Evolutionary conservation across 1,140 invertebrate genomes (phyloP), one percentile per base, ranked within the genome.

Genomic region (Psix sp.): DNA sequence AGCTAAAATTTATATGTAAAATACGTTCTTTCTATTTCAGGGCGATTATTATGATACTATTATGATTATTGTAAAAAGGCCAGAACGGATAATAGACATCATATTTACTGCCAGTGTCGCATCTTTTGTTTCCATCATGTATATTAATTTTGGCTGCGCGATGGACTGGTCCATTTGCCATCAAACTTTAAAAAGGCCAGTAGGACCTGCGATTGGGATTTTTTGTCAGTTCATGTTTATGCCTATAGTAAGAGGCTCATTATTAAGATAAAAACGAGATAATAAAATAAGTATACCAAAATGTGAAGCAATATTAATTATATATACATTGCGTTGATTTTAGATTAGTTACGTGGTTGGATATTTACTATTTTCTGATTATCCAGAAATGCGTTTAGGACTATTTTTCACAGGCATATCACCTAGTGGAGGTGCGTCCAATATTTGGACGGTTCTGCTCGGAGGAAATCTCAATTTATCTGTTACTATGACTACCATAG

Each of bases 81-180:
- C 91, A 52, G 79, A 90, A 33, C 83, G 91, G 35, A 57, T 90
- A 14, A 89, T 96, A 13, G 95, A 96, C 81, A 89, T 86, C 4
- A 84, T 94, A 11, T 98, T 97, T 76, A 92, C 93, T 0, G 89
- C 86, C 29, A 94, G 93, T 52, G 91, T 97, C 3, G 92, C 92
- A 5, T 83, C 91, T 39, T 89, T 98, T 36, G 94, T 97, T 43
- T 92, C 92, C 0, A 87, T 97, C 38, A 91, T 96, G 63, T 98
- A 96, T 80, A 93, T 98, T 36, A 97, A 98, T 85, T 97, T 98
- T 88, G 96, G 96, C 0, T 97, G 95, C 83, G 95, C 96, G 0
- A 89, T 98, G 79, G 92, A 96, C 80, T 91, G 94, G 88, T 79
- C 87, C 0, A 90, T 93, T 4, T 89, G 97, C 3, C 91, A 90